phyloP scores from a whole-genome alignment of 92 coral and sea anemone genomes.

The Siderastrea siderea region DNA sequence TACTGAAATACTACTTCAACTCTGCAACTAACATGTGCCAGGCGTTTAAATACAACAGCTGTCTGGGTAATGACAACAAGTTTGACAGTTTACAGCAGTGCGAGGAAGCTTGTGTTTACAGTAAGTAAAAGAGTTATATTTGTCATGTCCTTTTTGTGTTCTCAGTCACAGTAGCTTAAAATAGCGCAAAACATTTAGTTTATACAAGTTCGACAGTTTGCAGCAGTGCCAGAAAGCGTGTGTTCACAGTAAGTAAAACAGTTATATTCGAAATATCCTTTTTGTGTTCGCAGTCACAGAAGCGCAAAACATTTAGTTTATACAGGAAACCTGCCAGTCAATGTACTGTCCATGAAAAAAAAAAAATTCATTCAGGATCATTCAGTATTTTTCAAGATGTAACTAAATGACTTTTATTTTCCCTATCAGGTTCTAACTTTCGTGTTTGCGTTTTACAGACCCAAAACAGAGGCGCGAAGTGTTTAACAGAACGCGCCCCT shows the following conservation, averaged over 20 bases:
- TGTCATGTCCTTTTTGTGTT: background rate
- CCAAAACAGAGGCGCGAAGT: constrained; percentile 28
- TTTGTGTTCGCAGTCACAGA: no score
- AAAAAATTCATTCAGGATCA: background rate
- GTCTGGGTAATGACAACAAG: constrained; percentile 86
- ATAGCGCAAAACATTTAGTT: background rate
- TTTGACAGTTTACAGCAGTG: constrained; percentile 74
- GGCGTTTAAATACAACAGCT: constrained; percentile 77
- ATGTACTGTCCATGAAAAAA: no score
- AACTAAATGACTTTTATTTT: background rate
- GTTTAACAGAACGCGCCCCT: constrained; percentile 20
- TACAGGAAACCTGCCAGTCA: no score
- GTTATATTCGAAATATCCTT: no score
- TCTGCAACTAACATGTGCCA: constrained; percentile 71
- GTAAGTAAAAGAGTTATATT: constrained; percentile 16
- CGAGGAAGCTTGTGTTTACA: constrained; percentile 52
- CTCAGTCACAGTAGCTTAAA: background rate
- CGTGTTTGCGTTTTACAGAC: background rate
- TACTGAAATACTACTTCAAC: constrained; percentile 70
- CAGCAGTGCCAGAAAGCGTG: no score
- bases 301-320: no score
- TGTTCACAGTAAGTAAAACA: no score
- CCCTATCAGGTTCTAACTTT: background rate
- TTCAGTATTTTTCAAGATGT: background rate
- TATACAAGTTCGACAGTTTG: background rate